phyloP scores from a whole-genome alignment of 2,888 invertebrate species.

The Carpatolechia fugitivella region DNA sequence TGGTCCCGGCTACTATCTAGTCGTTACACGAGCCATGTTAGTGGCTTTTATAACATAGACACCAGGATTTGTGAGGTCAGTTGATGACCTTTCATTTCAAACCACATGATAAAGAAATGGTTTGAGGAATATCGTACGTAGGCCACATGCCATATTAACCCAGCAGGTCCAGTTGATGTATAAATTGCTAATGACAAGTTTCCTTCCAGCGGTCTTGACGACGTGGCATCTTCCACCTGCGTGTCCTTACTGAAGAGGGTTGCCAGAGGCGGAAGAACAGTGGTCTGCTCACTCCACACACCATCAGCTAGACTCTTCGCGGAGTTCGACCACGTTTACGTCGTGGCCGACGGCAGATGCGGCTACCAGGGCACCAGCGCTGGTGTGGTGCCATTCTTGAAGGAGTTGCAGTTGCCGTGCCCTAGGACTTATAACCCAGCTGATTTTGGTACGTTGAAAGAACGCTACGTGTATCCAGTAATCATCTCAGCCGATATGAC shows the following conservation, averaged over 20 bases:
- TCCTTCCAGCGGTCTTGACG: slow-evolving; percentile 90
- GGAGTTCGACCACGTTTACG: slow-evolving; percentile 94
- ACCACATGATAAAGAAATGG: too few species aligned
- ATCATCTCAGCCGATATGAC: too few species aligned
- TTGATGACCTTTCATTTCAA: too few species aligned
- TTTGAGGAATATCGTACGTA: too few species aligned
- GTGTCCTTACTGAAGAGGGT: slow-evolving; percentile 90
- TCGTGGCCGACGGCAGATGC: slow-evolving; percentile 93
- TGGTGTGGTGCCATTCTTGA: slow-evolving; percentile 90
- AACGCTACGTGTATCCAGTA: too few species aligned
- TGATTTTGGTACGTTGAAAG: slow-evolving; percentile 89
- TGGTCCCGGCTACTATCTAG: too few species aligned
- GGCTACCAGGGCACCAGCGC: slow-evolving; percentile 90
- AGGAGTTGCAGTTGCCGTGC: slow-evolving; percentile 88
- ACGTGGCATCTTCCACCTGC: slow-evolving; percentile 93
- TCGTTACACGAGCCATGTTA: too few species aligned
- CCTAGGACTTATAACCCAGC: slow-evolving; percentile 97
- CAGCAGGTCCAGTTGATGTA: too few species aligned
- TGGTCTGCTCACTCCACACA: slow-evolving; percentile 97
- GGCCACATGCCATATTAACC: too few species aligned
- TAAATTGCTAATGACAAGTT: too few species aligned
- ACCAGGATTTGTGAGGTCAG: too few species aligned
- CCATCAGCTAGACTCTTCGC: slow-evolving; percentile 95
- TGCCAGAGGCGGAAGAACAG: slow-evolving; percentile 92
- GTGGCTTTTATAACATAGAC: too few species aligned